Evolutionary conservation across 1,140 invertebrate genomes (phyloP).

Genomic region (Drosophila albomicans): DNA sequence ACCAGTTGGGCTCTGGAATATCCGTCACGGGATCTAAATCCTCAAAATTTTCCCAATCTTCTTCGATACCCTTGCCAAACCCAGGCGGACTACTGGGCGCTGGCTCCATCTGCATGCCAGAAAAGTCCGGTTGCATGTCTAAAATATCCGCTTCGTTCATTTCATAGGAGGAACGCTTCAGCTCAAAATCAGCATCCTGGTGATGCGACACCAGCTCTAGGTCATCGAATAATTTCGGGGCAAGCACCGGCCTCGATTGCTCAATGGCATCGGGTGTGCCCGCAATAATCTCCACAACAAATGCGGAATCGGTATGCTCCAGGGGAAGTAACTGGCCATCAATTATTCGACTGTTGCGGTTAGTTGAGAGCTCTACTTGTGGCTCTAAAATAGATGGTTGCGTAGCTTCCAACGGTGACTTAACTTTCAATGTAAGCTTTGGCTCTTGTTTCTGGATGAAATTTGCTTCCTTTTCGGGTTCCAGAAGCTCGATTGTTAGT

Average conservation of each 20-base stretch:
- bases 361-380: background rate
- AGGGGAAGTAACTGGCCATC: background rate
- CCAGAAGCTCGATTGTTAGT: too few relatives aligned
- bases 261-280: slow-evolving; percentile 54
- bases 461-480: background rate
- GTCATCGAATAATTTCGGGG: slow-evolving; percentile 41
- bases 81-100: slow-evolving; percentile 64
- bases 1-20: slow-evolving; percentile 52
- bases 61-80: slow-evolving; percentile 79
- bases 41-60: slow-evolving; percentile 80
- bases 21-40: slow-evolving; percentile 54
- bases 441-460: background rate
- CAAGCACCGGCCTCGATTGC: background rate
- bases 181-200: slow-evolving; percentile 60
- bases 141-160: slow-evolving; percentile 75
- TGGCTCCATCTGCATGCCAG: slow-evolving; percentile 17
- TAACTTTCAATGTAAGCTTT: background rate
- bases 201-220: slow-evolving; percentile 50
- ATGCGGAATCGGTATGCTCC: slow-evolving; percentile 51
- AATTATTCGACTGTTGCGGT: background rate
- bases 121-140: slow-evolving; percentile 50
- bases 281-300: slow-evolving; percentile 66
- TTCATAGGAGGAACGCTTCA: slow-evolving; percentile 67
- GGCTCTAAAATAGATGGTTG: background rate
- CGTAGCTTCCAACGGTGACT: background rate